These are phyloP conservation scores for Microchirus variegatus DNA, from an alignment of 2,797 vertebrate genomes.

Conservation along the genomic window DNA sequence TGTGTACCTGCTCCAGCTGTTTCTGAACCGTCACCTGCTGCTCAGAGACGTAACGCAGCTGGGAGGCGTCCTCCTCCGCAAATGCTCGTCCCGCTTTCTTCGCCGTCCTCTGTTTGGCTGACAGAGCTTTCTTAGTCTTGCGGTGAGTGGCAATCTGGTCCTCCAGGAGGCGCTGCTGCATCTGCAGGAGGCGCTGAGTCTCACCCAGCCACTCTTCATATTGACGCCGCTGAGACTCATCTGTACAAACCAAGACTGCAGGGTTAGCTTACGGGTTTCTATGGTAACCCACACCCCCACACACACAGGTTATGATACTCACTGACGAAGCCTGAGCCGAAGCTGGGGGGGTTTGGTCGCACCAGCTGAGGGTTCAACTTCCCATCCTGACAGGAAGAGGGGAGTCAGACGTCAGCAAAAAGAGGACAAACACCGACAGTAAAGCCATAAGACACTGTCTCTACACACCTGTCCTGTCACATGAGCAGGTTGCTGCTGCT, in stretches of 20 bases:
- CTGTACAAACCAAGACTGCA: conserved; percentile 55
- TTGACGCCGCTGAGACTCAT: conserved; percentile 90
- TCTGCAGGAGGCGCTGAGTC: conserved; percentile 95
- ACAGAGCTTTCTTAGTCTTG: conserved; percentile 96
- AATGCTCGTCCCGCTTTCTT: conserved; percentile 92
- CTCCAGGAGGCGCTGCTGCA: conserved; percentile 97
- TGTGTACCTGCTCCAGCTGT: conserved; percentile 92
- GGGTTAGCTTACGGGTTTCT: background rate
- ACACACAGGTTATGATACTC: conserved; percentile 76
- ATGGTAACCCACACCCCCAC: background rate
- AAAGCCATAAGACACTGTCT: background rate
- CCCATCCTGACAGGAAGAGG: conserved; percentile 82
- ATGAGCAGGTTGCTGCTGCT: conserved; percentile 16
- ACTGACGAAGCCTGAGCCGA: conserved; percentile 92
- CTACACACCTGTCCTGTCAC: conserved; percentile 44
- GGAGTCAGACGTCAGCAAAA: background rate
- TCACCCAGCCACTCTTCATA: conserved; percentile 98
- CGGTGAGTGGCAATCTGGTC: conserved; percentile 94
- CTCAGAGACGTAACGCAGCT: conserved; percentile 90
- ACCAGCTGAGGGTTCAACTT: conserved; percentile 87
- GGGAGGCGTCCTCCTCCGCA: conserved; percentile 91
- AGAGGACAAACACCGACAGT: background rate
- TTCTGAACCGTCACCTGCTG: conserved; percentile 95
- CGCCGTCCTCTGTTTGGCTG: conserved; percentile 94
- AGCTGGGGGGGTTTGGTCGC: conserved; percentile 91